Percentiles rank a stretch among this genome's conserved stretches.
Conservation (phyloP, 1,140 invertebrate genomes). For the Pristionchus pacificus region DNA sequence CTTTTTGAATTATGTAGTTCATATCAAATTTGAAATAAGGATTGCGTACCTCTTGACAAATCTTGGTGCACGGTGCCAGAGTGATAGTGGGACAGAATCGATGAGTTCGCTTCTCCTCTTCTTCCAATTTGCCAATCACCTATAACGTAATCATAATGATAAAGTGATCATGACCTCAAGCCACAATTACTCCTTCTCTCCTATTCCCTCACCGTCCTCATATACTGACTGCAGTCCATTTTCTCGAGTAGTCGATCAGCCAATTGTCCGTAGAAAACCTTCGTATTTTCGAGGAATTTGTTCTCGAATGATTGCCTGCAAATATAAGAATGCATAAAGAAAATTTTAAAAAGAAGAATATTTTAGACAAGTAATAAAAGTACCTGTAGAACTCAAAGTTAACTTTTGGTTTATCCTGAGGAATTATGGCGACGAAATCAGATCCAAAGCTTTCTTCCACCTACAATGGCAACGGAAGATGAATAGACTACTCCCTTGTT, state of each 20-base stretch:
- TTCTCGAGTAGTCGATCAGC: conserved; percentile 38
- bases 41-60: conserved; percentile 22
- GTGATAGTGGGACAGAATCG: conserved; percentile 24
- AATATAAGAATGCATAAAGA: no score
- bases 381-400: no score
- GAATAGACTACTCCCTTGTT: no score
- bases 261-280: conserved; percentile 34
- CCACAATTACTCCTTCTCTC: background rate
- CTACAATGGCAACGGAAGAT: no score
- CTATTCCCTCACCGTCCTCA: conserved; percentile 35
- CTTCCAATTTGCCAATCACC: conserved; percentile 41
- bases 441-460: no score
- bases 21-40: no score
- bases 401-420: no score
- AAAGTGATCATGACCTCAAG: background rate
- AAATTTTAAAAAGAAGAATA: conserved; percentile 16
- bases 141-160: conserved; percentile 11
- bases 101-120: conserved; percentile 33
- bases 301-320: conserved; percentile 40
- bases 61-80: conserved; percentile 18
- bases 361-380: no score
- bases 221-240: conserved; percentile 44
- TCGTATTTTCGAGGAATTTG: conserved; percentile 38
- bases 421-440: no score
- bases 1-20: no score